These are phyloP conservation scores for Pipistrellus kuhlii DNA, from an alignment of 2,797 vertebrate species.

Conservation along the genomic window DNA sequence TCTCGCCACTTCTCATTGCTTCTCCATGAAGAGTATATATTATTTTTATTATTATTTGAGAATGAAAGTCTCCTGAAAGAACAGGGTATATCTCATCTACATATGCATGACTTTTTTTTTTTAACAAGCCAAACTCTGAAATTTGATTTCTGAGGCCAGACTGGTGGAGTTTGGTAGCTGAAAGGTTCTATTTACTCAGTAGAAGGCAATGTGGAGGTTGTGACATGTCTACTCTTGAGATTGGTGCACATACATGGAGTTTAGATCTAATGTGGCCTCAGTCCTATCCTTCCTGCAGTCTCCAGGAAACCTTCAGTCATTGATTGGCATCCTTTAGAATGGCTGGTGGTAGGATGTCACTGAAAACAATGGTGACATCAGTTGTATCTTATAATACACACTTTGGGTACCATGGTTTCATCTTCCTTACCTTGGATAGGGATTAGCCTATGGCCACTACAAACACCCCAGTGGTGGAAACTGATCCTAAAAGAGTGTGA, in stretches of 20 bases:
- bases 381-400: background rate
- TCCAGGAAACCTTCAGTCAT: background rate
- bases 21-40: background rate
- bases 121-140: background rate
- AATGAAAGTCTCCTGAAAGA: background rate
- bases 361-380: background rate
- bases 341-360: background rate
- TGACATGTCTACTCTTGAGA: background rate
- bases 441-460: background rate
- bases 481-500: background rate
- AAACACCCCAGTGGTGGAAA: background rate
- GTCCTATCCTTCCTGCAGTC: background rate
- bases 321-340: background rate
- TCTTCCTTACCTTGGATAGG: background rate
- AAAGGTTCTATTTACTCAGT: background rate
- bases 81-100: background rate
- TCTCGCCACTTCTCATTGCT: background rate
- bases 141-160: background rate
- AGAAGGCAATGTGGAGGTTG: background rate
- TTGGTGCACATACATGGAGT: background rate
- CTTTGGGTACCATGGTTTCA: background rate
- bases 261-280: background rate
- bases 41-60: constrained; percentile 14
- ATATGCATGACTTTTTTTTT: background rate
- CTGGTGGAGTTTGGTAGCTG: background rate